Evolutionary conservation across 2,797 vertebrate genomes (phyloP).

Genomic region (Eleutherodactylus coqui): DNA sequence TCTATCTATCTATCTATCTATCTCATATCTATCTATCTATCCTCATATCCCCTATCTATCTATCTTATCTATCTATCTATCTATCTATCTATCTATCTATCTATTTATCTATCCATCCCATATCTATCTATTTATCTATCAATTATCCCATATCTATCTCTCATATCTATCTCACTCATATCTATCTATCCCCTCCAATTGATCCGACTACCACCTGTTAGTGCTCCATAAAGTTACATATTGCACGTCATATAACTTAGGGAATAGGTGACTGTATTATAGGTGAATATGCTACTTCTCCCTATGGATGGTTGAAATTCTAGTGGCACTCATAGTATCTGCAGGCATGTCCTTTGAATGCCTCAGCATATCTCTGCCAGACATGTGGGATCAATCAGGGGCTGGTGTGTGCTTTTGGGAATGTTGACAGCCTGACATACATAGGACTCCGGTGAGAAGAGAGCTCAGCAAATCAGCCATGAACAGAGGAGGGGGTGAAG

Average conservation of each 20-base stretch:
- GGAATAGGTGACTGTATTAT: constrained; percentile 9
- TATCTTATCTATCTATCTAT: too few species aligned
- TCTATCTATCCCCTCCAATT: background rate
- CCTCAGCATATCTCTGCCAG: constrained; percentile 73
- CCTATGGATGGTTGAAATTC: constrained; percentile 78
- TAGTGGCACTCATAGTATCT: constrained; percentile 79
- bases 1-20: background rate
- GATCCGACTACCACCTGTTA: background rate
- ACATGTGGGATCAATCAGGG: constrained; percentile 86
- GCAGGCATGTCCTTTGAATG: constrained; percentile 70
- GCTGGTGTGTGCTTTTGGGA: constrained; percentile 78
- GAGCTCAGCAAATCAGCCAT: constrained; percentile 75
- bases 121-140: background rate
- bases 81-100: too few species aligned
- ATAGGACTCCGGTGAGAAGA: constrained; percentile 79
- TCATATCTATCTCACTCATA: background rate
- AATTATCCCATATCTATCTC: too few species aligned
- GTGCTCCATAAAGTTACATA: background rate
- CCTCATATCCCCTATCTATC: too few species aligned
- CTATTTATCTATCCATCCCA: too few species aligned
- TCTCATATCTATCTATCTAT: background rate
- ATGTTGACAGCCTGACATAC: constrained; percentile 86
- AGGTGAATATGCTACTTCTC: constrained; percentile 49
- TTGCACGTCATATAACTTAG: constrained; percentile 6
- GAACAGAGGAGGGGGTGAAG: constrained; percentile 69